Percentiles rank a stretch among this genome's conserved stretches.
Conservation (phyloP, 2,888 invertebrate genomes). For the Euphydryas editha region DNA sequence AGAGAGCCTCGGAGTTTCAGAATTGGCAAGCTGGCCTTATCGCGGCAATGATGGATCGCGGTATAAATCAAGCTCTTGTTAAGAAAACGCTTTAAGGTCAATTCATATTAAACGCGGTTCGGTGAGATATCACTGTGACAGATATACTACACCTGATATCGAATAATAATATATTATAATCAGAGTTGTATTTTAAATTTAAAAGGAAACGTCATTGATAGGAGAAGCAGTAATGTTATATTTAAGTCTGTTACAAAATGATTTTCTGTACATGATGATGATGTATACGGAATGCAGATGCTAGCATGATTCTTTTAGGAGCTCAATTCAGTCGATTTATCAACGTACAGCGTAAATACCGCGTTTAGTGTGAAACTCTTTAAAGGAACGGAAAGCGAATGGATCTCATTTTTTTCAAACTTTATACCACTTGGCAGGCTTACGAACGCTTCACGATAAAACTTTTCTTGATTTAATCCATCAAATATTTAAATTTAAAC, state of each 20-base stretch:
- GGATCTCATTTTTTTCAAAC: constrained; percentile 14
- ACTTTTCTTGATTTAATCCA: constrained; percentile 13
- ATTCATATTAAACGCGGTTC: neutral
- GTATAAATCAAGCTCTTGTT: constrained; percentile 68
- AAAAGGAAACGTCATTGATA: no score
- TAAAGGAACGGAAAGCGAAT: constrained; percentile 19
- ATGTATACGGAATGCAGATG: no score
- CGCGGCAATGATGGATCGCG: constrained; percentile 68
- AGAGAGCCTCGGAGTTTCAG: constrained; percentile 40
- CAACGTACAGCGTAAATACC: no score
- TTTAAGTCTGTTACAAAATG: no score
- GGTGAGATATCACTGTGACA: neutral
- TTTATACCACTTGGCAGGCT: constrained; percentile 13
- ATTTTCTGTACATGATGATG: no score
- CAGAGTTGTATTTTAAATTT: no score
- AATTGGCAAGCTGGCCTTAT: constrained; percentile 58
- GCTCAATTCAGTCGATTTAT: no score
- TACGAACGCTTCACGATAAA: constrained; percentile 2
- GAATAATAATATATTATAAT: no score
- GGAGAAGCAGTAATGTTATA: no score
- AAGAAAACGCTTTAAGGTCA: constrained; percentile 5
- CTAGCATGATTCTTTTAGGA: no score
- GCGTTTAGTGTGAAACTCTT: constrained; percentile 6
- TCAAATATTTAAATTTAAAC: constrained; percentile 10
- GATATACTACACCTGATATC: no score